Conservation (phyloP, 2,113 vertebrate species). For the Mustela nigripes region DNA sequence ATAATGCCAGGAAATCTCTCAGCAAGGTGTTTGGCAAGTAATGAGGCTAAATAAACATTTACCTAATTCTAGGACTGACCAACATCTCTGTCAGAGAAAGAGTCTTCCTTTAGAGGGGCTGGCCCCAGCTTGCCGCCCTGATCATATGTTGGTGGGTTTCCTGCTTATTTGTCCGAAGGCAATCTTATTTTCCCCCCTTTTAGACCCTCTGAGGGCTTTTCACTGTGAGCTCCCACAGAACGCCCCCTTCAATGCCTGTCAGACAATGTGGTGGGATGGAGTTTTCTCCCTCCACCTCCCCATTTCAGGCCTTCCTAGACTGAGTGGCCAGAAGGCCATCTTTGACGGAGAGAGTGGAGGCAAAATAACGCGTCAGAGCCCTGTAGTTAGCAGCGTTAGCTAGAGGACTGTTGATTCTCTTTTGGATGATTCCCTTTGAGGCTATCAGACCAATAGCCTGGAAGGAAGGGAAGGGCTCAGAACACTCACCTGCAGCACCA, state of each 20-base stretch:
- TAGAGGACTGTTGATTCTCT: neutral
- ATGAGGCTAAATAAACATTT: constrained; percentile 27
- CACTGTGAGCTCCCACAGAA: neutral
- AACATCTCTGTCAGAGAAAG: neutral
- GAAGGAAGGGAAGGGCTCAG: neutral
- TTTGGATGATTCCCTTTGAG: neutral
- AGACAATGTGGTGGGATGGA: no score
- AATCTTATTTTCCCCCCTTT: neutral
- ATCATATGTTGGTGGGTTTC: neutral
- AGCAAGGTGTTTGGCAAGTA: neutral
- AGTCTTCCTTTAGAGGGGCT: constrained; percentile 7
- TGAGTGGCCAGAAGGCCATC: neutral
- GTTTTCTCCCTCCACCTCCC: neutral
- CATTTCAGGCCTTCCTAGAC: neutral
- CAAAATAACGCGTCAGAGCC: neutral
- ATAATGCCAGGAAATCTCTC: neutral
- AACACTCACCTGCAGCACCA: neutral
- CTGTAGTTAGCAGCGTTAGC: neutral
- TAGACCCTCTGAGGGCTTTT: neutral
- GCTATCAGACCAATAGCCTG: neutral
- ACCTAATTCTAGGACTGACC: neutral
- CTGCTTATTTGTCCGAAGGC: neutral
- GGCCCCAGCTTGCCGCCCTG: neutral
- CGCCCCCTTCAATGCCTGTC: neutral
- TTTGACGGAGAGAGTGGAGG: neutral